phyloP scores from a whole-genome alignment of 2,113 vertebrate genomes.

The Electrona antarctica region DNA sequence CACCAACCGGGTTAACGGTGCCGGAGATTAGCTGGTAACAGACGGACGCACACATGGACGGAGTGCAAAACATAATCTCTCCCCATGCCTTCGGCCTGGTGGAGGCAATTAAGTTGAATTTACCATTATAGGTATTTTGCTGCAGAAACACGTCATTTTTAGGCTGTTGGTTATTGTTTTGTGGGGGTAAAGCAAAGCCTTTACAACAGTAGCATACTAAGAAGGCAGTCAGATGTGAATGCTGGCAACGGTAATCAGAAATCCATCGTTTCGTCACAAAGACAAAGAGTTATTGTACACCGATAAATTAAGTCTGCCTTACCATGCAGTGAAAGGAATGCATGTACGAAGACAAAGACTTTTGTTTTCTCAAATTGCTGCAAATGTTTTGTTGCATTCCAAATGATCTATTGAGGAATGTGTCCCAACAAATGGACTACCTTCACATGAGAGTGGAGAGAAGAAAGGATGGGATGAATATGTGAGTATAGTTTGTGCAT shows the following conservation, averaged over 20 bases:
- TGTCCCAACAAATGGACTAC: conserved; percentile 46
- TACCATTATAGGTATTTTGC: too few species aligned
- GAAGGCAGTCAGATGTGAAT: conserved; percentile 2
- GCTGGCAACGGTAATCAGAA: conserved; percentile 37
- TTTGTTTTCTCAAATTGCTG: conserved; percentile 33
- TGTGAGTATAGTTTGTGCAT: conserved; percentile 64
- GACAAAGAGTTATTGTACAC: conserved; percentile 32
- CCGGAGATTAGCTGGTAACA: too few species aligned
- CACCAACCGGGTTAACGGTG: too few species aligned
- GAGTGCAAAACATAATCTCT: too few species aligned
- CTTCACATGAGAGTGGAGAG: conserved; percentile 32
- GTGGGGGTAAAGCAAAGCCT: too few species aligned
- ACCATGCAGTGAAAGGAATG: conserved; percentile 32
- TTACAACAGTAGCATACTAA: not conserved
- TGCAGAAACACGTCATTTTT: too few species aligned
- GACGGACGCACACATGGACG: too few species aligned
- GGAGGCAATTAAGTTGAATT: too few species aligned
- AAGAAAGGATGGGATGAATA: conserved; percentile 22
- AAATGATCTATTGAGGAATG: conserved; percentile 62
- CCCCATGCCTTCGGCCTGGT: too few species aligned
- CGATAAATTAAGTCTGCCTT: conserved; percentile 30
- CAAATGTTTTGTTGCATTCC: conserved; percentile 47
- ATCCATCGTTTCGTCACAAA: conserved; percentile 34
- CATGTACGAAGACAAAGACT: conserved; percentile 41
- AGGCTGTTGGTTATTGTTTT: too few species aligned